These are phyloP conservation scores for Perdita meconis DNA, from an alignment of 2,888 invertebrate genomes.

Conservation along the genomic window DNA sequence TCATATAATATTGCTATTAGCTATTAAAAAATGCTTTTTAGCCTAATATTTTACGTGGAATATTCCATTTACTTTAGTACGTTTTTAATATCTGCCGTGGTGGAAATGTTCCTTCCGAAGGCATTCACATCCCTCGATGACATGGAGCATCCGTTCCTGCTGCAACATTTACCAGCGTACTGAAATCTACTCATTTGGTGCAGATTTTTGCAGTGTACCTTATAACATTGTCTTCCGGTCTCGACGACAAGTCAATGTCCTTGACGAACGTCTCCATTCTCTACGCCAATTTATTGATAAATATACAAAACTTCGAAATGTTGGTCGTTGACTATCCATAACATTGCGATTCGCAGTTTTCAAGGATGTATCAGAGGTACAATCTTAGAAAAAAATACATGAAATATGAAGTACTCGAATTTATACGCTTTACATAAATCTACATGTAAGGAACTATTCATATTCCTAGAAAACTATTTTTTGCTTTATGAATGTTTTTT, in stretches of 20 bases:
- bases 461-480: too few relatives aligned
- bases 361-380: too few relatives aligned
- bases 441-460: too few relatives aligned
- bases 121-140: background rate
- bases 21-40: too few relatives aligned
- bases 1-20: too few relatives aligned
- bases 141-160: slow-evolving; percentile 4
- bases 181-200: slow-evolving; percentile 4
- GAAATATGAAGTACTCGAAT: too few relatives aligned
- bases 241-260: slow-evolving; percentile 17
- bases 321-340: too few relatives aligned
- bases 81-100: slow-evolving; percentile 17
- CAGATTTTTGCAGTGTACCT: slow-evolving; percentile 3
- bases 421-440: too few relatives aligned
- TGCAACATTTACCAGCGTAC: slow-evolving; percentile 28
- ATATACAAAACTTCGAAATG: background rate
- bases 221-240: background rate
- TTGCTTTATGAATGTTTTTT: too few relatives aligned
- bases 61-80: slow-evolving; percentile 42
- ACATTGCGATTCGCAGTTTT: too few relatives aligned
- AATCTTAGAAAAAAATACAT: too few relatives aligned
- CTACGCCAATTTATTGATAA: slow-evolving; percentile 1
- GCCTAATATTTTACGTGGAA: background rate
- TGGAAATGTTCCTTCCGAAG: background rate
- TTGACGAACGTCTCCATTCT: slow-evolving; percentile 30